Evolutionary conservation across 2,888 invertebrate genomes (phyloP).

Genomic region (Chesias legatella): DNA sequence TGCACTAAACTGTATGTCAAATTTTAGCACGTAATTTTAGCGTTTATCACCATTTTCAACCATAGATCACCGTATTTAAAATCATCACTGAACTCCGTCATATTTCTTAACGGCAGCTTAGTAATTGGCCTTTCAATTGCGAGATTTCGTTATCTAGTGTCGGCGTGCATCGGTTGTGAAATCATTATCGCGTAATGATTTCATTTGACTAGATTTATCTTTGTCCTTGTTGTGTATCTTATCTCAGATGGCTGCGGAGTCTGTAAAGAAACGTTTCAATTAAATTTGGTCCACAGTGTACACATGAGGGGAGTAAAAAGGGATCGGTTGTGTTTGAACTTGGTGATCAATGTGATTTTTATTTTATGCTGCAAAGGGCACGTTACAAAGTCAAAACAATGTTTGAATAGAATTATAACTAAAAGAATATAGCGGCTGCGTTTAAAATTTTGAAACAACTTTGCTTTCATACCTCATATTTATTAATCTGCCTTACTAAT

Average conservation of each 20-base stretch:
- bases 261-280: slow-evolving; percentile 24
- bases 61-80: not conserved
- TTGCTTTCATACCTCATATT: slow-evolving; percentile 9
- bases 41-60: not conserved
- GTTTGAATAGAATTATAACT: no score
- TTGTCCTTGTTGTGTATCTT: slow-evolving; percentile 26
- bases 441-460: slow-evolving; percentile 7
- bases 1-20: not conserved
- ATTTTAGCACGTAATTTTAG: no score
- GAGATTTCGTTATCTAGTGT: slow-evolving; percentile 23
- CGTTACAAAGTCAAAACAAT: no score
- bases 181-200: slow-evolving; percentile 23
- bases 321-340: no score
- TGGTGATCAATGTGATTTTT: no score
- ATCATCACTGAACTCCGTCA: slow-evolving; percentile 9
- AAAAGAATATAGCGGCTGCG: not conserved
- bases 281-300: slow-evolving; percentile 6
- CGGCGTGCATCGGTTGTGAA: slow-evolving; percentile 11
- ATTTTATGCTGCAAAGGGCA: no score
- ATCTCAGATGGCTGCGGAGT: slow-evolving; percentile 19
- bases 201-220: slow-evolving; percentile 20
- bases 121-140: slow-evolving; percentile 8
- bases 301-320: no score
- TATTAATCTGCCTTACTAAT: slow-evolving; percentile 13
- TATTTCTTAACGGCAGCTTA: slow-evolving; percentile 5